Percentiles rank a stretch among this genome's conserved stretches.
These are phyloP conservation scores for Sarcophaga peregrina DNA, from an alignment of 1,140 invertebrate species.

Conservation along the genomic window DNA sequence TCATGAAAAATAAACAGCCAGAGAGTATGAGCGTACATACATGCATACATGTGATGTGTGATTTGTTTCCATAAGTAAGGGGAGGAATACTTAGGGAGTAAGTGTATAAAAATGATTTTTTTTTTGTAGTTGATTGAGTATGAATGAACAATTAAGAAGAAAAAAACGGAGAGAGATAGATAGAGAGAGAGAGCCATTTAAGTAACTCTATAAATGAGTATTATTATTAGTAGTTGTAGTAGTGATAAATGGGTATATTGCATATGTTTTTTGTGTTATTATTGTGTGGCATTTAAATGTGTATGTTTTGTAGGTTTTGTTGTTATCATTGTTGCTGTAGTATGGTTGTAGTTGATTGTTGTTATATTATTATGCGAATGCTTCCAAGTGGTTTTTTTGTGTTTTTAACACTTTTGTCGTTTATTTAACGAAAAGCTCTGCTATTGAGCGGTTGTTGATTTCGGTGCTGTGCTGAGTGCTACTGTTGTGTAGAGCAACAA, in stretches of 20 bases:
- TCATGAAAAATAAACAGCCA: too few species aligned
- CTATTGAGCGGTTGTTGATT: conserved; percentile 43
- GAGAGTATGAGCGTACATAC: too few species aligned
- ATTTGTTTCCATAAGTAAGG: too few species aligned
- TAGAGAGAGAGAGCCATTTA: too few species aligned
- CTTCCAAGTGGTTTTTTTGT: conserved; percentile 33
- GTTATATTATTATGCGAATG: conserved; percentile 34
- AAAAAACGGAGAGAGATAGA: neutral
- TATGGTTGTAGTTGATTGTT: conserved; percentile 6
- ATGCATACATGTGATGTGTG: too few species aligned
- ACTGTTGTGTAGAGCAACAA: neutral
- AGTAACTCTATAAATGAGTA: neutral
- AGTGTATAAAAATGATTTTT: too few species aligned
- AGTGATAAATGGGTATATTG: too few species aligned
- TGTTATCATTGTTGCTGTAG: conserved; percentile 13
- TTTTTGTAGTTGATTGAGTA: neutral
- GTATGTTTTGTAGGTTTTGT: neutral
- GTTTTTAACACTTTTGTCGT: conserved; percentile 42
- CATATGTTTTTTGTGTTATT: too few species aligned
- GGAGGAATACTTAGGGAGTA: too few species aligned
- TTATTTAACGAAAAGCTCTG: conserved; percentile 44
- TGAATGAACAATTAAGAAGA: neutral
- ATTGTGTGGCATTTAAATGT: neutral
- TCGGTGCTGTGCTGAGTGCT: conserved; percentile 30
- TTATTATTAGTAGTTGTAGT: neutral